Evolutionary conservation across 2,797 vertebrate genomes (phyloP).

Genomic region (Clarias platycephalus): DNA sequence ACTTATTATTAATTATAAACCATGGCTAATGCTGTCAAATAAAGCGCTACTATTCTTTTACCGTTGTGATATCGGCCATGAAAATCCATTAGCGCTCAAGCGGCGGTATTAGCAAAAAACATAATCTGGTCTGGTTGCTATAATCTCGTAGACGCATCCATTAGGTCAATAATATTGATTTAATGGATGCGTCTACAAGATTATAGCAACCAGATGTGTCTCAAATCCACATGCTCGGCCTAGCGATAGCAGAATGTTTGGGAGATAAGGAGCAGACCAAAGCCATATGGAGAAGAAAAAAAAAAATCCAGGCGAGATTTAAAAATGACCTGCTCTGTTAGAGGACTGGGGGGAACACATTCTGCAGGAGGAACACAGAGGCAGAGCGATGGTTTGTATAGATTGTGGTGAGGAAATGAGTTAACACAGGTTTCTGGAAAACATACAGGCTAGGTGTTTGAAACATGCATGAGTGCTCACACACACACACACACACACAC

Average conservation of each 20-base stretch:
- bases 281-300: background rate
- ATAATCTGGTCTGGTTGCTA: background rate
- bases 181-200: background rate
- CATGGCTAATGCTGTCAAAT: background rate
- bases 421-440: background rate
- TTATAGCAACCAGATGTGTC: slow-evolving; percentile 4
- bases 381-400: background rate
- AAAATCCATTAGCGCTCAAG: background rate
- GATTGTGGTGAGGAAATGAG: background rate
- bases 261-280: background rate
- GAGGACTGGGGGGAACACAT: background rate
- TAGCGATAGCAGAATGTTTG: background rate
- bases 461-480: background rate
- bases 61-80: background rate
- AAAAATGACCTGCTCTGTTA: background rate
- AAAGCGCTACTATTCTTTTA: background rate
- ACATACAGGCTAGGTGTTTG: background rate
- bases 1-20: background rate
- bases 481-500: slow-evolving; percentile 6
- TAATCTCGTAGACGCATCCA: background rate
- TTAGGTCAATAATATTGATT: background rate
- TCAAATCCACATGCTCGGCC: background rate
- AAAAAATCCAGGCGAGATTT: background rate
- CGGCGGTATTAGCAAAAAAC: background rate
- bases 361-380: background rate